Conservation (phyloP, 2,113 vertebrate genomes). For the Nannospalax galili region DNA sequence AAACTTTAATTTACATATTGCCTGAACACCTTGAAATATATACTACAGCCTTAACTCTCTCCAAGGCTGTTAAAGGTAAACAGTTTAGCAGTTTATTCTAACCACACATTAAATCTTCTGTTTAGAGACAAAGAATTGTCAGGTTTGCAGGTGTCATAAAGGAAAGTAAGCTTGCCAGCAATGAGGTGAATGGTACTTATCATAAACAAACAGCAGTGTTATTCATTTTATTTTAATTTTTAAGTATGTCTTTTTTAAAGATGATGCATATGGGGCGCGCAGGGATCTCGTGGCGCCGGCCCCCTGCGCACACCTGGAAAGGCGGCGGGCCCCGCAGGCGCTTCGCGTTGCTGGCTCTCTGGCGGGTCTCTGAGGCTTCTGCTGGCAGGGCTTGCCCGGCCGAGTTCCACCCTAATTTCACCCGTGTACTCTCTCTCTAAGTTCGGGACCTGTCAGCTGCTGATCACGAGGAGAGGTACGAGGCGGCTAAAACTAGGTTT, state of each 20-base stretch:
- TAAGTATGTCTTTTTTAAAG: neutral
- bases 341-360: too few relatives aligned
- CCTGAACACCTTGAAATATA: neutral
- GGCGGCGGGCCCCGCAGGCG: too few relatives aligned
- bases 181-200: neutral
- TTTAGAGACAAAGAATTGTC: neutral
- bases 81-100: neutral
- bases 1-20: neutral
- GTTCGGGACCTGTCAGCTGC: too few relatives aligned
- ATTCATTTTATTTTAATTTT: neutral
- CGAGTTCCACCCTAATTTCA: too few relatives aligned
- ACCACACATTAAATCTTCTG: neutral
- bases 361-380: too few relatives aligned
- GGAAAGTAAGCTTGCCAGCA: neutral
- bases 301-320: too few relatives aligned
- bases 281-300: too few relatives aligned
- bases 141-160: neutral
- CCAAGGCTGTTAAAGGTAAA: neutral
- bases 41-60: neutral
- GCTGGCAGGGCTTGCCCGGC: too few relatives aligned
- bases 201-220: neutral
- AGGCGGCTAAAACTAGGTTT: too few relatives aligned
- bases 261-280: too few relatives aligned
- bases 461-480: too few relatives aligned
- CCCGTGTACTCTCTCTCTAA: too few relatives aligned